These are phyloP conservation scores for Sisyra terminalis DNA, from an alignment of 2,888 invertebrate species.

Conservation along the genomic window DNA sequence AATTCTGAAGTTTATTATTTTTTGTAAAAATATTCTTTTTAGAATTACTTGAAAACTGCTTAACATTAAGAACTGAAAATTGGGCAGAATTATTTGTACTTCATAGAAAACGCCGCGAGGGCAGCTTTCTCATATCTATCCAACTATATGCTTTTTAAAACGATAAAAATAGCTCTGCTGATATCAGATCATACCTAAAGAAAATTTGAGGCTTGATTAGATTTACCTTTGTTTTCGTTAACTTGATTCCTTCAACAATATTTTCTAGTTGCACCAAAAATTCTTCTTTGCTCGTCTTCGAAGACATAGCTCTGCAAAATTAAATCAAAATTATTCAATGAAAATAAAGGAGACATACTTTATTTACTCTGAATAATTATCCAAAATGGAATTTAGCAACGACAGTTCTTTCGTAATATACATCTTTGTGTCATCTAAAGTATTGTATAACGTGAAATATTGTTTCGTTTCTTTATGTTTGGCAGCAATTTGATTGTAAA, in stretches of 20 bases:
- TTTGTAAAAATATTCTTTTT: no score
- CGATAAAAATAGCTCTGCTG: no score
- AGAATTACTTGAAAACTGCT: no score
- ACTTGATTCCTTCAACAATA: conserved; percentile 79
- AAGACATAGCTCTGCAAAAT: conserved; percentile 60
- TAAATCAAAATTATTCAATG: conserved; percentile 6
- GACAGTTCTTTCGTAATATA: conserved; percentile 86
- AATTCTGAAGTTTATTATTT: no score
- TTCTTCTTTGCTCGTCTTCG: conserved; percentile 63
- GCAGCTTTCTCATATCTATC: no score
- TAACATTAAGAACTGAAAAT: no score
- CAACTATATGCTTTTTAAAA: no score
- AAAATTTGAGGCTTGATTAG: background rate
- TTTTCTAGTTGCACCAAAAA: conserved; percentile 81
- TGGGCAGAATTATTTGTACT: no score
- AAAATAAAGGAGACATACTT: conserved; percentile 9
- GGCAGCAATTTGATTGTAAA: conserved; percentile 89
- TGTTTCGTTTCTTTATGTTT: conserved; percentile 96
- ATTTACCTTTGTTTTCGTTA: conserved; percentile 61
- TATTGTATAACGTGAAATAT: conserved; percentile 92
- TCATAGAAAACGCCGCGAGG: no score
- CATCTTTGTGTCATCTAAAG: conserved; percentile 81
- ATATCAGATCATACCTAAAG: no score
- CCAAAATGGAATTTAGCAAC: conserved; percentile 73
- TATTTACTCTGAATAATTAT: conserved; percentile 66